A percentile compares a stretch with the other conserved stretches of the same genome.
These are phyloP conservation scores for Hypolimnas misippus DNA, from an alignment of 2,888 invertebrate species.

Conservation along the genomic window DNA sequence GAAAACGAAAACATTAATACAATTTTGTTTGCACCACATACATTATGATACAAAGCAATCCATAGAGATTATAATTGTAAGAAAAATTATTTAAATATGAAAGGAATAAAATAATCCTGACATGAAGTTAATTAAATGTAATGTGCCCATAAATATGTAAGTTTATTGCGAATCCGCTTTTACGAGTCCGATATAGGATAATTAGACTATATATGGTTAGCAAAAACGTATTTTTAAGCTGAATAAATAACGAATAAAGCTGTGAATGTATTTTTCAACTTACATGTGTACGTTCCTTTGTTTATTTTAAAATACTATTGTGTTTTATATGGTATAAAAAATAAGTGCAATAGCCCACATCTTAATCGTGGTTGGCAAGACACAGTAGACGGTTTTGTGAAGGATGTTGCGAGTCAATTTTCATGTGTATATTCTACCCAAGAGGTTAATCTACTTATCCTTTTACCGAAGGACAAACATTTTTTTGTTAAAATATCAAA, in stretches of 20 bases:
- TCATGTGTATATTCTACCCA: no score
- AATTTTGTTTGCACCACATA: no score
- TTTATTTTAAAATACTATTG: background rate
- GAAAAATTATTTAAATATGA: constrained; percentile 15
- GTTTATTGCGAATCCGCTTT: constrained; percentile 29
- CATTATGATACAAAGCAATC: no score
- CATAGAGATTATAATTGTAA: background rate
- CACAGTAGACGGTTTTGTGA: no score
- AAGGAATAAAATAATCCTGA: constrained; percentile 37
- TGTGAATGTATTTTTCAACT: background rate
- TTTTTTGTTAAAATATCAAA: no score
- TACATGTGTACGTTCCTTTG: background rate
- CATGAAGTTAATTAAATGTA: constrained; percentile 35
- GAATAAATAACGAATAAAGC: background rate
- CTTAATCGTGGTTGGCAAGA: no score
- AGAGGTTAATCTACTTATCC: no score
- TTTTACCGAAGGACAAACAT: no score
- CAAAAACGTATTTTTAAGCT: background rate
- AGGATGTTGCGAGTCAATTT: no score
- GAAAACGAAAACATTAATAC: no score
- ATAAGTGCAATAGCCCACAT: background rate
- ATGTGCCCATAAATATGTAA: constrained; percentile 24
- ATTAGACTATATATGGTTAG: background rate
- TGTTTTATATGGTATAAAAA: background rate
- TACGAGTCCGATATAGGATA: constrained; percentile 14